Base-by-base conservation (phyloP, 2,797 vertebrate genomes). In the Sebastes oblongus region DNA sequence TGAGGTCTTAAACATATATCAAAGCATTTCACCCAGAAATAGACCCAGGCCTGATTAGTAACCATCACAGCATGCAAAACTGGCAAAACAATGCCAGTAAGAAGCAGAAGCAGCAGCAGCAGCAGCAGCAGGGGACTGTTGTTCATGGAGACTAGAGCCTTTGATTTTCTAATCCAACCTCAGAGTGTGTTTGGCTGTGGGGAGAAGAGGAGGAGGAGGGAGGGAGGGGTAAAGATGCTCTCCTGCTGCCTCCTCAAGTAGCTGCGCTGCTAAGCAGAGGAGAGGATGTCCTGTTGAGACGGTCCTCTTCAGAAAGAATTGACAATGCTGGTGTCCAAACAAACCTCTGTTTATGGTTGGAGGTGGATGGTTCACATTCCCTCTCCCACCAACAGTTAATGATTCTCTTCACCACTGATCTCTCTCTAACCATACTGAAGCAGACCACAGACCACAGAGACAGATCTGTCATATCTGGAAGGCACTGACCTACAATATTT, bases 131-230 rank as follows among this genome's bases (percentile, higher is more conserved):
- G 29, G 29, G 59, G 16, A 54, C 9, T n/a, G 20, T 34, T 78
- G 66, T 74, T 60, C 52, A 66, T 54, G 52, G n/a, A 69, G 50
- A 52, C 22, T 11, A 25, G 20, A 74, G 29, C 52, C 70, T 65
- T 78, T 69, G 59, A 24, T 73, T 73, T 34, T 68, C 50, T 77
- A 62, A 82, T 77, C 75, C 64, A 50, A 66, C 12, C 29, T 36
- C 20, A n/a, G 12, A 20, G 39, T 59, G 60, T 36, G 61, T 60
- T 59, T 66, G 77, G 12, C 22, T 66, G 76, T n/a, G n/a, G 27
- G n/a, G 61, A 6, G 10, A 75, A 56, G 27, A 32, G n/a, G 55
- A 20, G 36, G 36, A 22, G 30, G 7, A 3, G 18, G 22, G 46
- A 10, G 11, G 54, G 16, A 20, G 46, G 9, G 22, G 30, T 34